phyloP scores from a whole-genome alignment of 2,888 invertebrate genomes.

The Idaea aversata region DNA sequence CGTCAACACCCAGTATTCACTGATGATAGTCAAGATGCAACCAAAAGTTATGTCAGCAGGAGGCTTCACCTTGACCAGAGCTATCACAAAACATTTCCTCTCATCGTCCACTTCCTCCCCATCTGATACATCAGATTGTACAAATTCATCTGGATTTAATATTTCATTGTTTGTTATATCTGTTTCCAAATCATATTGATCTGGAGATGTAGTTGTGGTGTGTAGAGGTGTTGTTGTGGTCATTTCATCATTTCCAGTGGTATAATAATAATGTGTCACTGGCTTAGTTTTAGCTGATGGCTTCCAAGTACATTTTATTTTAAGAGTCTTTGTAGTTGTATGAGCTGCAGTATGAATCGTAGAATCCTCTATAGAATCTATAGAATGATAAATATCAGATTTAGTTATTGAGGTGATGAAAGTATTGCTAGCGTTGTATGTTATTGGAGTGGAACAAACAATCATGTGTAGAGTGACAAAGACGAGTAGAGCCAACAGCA shows the following conservation, averaged over 20 bases:
- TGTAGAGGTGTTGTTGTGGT: conserved; percentile 2
- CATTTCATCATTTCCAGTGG: neutral
- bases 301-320: conserved; percentile 55
- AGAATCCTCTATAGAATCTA: too few species aligned
- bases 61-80: conserved; percentile 54
- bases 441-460: conserved; percentile 34
- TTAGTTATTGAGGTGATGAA: neutral
- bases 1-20: conserved; percentile 54
- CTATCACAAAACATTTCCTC: conserved; percentile 39
- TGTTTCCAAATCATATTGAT: too few species aligned
- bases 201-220: neutral
- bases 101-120: conserved; percentile 33
- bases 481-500: conserved; percentile 46
- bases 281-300: conserved; percentile 52
- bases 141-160: conserved; percentile 9
- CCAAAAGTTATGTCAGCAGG: conserved; percentile 52
- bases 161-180: neutral
- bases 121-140: conserved; percentile 29
- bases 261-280: conserved; percentile 42
- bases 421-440: neutral
- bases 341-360: neutral
- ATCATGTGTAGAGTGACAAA: conserved; percentile 58
- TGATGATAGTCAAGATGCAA: conserved; percentile 57
- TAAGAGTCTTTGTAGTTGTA: conserved; percentile 12
- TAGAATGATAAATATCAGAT: too few species aligned